A percentile compares a stretch with the other conserved stretches of the same genome.
These are phyloP conservation scores for Rapana venosa DNA, from an alignment of 2,888 invertebrate genomes.

Conservation along the genomic window DNA sequence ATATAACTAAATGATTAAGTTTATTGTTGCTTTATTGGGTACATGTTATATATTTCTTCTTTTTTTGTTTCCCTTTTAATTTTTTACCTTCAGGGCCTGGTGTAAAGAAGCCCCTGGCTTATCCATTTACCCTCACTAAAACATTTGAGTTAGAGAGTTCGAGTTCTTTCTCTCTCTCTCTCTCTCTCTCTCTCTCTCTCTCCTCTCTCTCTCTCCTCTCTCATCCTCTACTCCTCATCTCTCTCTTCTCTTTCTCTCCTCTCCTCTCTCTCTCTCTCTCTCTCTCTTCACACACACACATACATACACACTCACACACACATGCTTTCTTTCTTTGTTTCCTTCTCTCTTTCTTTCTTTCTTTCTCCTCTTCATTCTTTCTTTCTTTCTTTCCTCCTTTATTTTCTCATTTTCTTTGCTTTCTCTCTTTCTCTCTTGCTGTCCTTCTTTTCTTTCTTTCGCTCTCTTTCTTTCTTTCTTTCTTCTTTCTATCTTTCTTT, in stretches of 20 bases:
- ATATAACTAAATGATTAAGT: too few relatives aligned
- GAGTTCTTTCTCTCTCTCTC: too few relatives aligned
- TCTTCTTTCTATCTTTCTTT: neutral
- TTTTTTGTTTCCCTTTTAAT: too few relatives aligned
- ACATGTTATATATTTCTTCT: too few relatives aligned
- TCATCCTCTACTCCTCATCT: neutral
- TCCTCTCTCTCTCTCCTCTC: neutral
- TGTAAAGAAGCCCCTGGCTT: too few relatives aligned
- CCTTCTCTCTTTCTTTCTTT: neutral
- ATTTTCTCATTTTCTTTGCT: neutral
- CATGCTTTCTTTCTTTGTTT: neutral
- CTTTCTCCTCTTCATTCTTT: neutral
- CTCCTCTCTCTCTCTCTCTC: neutral
- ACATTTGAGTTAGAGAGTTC: too few relatives aligned
- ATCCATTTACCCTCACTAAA: too few relatives aligned
- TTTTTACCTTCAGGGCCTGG: too few relatives aligned
- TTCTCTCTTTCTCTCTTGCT: neutral
- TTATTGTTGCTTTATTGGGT: too few relatives aligned
- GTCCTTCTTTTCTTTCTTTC: neutral
- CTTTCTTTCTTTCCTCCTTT: neutral
- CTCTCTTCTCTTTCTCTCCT: neutral
- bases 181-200: too few relatives aligned
- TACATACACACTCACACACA: too few relatives aligned
- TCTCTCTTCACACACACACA: too few relatives aligned
- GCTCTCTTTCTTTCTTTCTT: neutral